Evolutionary conservation across 2,888 invertebrate genomes (phyloP), one percentile per base, ranked within the genome.

Genomic region (Caenorhabditis sp.): DNA sequence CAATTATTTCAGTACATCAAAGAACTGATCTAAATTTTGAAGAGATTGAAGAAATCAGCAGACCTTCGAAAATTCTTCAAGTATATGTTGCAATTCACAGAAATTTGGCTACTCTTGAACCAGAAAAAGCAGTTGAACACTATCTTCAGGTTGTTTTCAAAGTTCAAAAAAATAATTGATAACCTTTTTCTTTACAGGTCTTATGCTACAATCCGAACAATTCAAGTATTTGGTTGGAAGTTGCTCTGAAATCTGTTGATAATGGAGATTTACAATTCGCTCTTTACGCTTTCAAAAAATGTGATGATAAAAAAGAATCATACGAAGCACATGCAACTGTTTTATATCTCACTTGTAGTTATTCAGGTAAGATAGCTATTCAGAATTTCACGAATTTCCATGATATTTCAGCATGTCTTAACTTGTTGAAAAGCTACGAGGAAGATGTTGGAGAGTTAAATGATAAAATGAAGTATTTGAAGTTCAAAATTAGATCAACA

Each of bases 11-110:
- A 0, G n/a, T 27, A 8, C 72, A 60, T 31, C 58, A 38, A 5
- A 57, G 58, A 26, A 58, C 65, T 12, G 49, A 71, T 23, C 25
- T 61, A 7, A 60, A 67, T 27, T 78, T 61, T 38, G 76, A 78
- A 21, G 52, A 21, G 12, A 38, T 69, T 3, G 73, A 73, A 50
- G 69, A 65, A 38, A 65, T 62, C 3, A 60, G 66, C 5, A 58
- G 73, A 21, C 50, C 72, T 0, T 76, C 77, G 0, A 76, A 74
- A 67, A 79, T 81, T 77, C 70, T 70, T 10, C 70, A 76, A 31
- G 52, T 79, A 1, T 81, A 74, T 50, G 69, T 77, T 12, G 77
- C 72, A 1, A 58, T 66, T 36, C 78, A 81, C 36, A 79, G 77
- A 52, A 81, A 81, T 60, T 63, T 81, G 26, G 79, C 77, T 1